These are phyloP conservation scores for Hofmannophila pseudospretella DNA, from an alignment of 2,888 invertebrate genomes.

Conservation along the genomic window DNA sequence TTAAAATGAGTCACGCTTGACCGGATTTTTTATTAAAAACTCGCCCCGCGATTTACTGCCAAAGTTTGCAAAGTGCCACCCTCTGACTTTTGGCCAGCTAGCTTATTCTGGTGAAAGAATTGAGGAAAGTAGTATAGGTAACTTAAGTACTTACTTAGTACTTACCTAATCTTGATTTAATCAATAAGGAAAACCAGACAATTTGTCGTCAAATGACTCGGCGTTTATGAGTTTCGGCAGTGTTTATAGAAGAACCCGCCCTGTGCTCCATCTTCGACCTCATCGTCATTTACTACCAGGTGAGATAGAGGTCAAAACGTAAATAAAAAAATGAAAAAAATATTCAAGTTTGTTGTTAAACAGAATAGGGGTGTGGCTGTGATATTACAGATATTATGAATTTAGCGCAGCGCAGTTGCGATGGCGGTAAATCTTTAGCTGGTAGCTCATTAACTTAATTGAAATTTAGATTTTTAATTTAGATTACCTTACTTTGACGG, in stretches of 20 bases:
- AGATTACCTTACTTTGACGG: constrained; percentile 28
- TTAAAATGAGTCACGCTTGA: constrained; percentile 25
- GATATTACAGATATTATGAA: constrained; percentile 24
- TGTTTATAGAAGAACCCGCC: too few relatives aligned
- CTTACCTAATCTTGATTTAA: too few relatives aligned
- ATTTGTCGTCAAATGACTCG: too few relatives aligned
- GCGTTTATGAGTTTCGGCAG: too few relatives aligned
- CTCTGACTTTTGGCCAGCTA: constrained; percentile 22
- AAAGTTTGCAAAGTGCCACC: constrained; percentile 35
- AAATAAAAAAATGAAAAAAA: too few relatives aligned
- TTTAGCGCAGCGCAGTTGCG: constrained; percentile 20
- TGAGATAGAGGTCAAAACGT: too few relatives aligned
- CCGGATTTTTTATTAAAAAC: constrained; percentile 39
- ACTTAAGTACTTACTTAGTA: too few relatives aligned
- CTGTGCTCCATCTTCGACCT: too few relatives aligned
- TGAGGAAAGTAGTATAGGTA: too few relatives aligned
- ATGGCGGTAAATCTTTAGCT: constrained; percentile 25
- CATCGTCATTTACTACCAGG: too few relatives aligned
- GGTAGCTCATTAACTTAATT: constrained; percentile 37
- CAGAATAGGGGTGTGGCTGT: constrained; percentile 19
- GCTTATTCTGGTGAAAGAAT: constrained; percentile 22
- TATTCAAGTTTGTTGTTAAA: not conserved
- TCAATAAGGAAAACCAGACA: too few relatives aligned
- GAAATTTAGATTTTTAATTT: constrained; percentile 52
- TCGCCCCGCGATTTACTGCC: constrained; percentile 35